Base-by-base conservation (phyloP, 2,888 invertebrate species). In the Penaeus monodon region DNA sequence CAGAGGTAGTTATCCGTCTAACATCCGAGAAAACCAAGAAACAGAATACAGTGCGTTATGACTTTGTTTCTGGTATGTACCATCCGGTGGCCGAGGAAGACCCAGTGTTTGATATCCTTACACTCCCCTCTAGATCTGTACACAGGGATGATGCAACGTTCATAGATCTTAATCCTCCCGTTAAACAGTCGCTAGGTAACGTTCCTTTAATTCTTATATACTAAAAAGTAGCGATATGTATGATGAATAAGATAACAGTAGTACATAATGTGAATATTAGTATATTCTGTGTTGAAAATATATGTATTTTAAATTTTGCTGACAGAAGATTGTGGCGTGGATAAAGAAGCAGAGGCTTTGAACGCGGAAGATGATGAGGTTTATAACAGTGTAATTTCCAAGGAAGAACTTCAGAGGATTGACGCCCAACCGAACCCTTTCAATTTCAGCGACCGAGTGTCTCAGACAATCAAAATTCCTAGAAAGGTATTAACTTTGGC, bases 381-480 rank as follows among this genome's bases (percentile, higher is more conserved):
- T 66, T 81, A 86, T 38, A 73, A 77, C 24, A 88, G 78, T 29
- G 77, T 89, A n/a, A 79, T 89, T 27, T 85, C 80, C 57, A 74
- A 80, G 27, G 89, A 85, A 29, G 89, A 89, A 33, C 81, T 89
- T 27, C 77, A 66, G 7, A 81, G 79, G 24, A 76, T 89, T 2
- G 89, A 89, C 81, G 81, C 88, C n/a, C 89, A 89, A 44, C 89
- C 88, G 27, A 89, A 89, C 66, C 89, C 89, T 81, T 89, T 89
- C 88, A 89, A 88, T 81, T 89, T 89, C 85, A 88, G 88, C 57
- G 89, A 89, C 79, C 27, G 89, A 63, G 88, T 89, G 14, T 82
- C 88, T 20, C 89, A 89, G 77, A 89, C 89, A 7, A 79, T 63
- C 38, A 85, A 63, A 17, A 17, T 57, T 57, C 14, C 17, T 57